Base-by-base conservation (phyloP, 1,140 invertebrate genomes). In the Adelges cooleyi region DNA sequence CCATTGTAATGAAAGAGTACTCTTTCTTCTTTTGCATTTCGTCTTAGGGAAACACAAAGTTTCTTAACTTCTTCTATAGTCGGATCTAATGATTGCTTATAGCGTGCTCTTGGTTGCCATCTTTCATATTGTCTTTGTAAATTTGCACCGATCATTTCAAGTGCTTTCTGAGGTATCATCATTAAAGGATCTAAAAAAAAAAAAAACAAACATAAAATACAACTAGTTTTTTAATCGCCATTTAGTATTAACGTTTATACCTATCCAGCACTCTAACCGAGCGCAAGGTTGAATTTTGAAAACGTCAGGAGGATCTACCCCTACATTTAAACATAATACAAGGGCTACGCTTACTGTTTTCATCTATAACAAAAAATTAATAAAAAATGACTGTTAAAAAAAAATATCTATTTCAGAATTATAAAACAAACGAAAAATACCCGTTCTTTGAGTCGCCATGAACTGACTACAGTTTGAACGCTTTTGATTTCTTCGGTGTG, bases 1-100 rank as follows among this genome's bases (percentile, higher is more conserved):
- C 97, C 97, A 79, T 98, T 99, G 74, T 99, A 99, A 78, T 99
- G 96, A 79, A 99, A 99, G 6, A 99, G 79, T 22, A 99, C 95
- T 70, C 97, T 81, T 74, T 99, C 97, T 71, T 99, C 96, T 78
- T 98, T 99, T 0, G 97, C 95, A 79, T 96, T 98, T 70, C 94
- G 80, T n/a, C 97, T 79, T 53, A 99, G 77, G 10, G 93, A 95
- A 22, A 86, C 88, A 74, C 95, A 98, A 13, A 99, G 77, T 76
- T 98, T 98, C 75, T 97, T 97, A 0, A 99, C 91, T 77, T 99
- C 96, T 51, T 99, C 96, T 4, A 92, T 86, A 9, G 95, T 99
- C 8, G 96, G 96, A 78, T 99, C 96, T 42, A 97, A 80, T 56
- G 88, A 91, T 74, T 94, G 90, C 77, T 98, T 98, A 74, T 97